Conservation (phyloP, 2,888 invertebrate genomes). For the Hirtodrosophila cameraria region DNA sequence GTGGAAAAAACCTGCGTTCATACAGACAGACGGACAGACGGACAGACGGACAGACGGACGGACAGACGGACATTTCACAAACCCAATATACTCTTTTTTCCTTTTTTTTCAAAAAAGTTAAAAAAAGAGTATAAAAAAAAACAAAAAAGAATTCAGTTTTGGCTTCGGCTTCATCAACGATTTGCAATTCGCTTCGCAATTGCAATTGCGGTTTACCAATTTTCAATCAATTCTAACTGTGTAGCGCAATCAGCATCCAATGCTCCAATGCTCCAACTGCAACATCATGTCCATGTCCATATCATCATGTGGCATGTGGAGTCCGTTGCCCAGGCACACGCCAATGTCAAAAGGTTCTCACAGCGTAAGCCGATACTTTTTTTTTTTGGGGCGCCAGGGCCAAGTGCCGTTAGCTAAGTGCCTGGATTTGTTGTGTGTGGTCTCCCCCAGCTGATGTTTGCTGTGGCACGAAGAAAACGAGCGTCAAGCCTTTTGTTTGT, state of each 20-base stretch:
- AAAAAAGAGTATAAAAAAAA: too few species aligned
- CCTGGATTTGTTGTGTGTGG: conserved; percentile 33
- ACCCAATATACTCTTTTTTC: too few species aligned
- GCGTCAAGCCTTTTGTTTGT: conserved; percentile 73
- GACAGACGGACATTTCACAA: too few species aligned
- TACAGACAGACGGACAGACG: too few species aligned
- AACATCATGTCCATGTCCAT: conserved; percentile 2
- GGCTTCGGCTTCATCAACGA: conserved; percentile 51
- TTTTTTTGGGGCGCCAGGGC: conserved; percentile 19
- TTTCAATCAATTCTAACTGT: conserved; percentile 76
- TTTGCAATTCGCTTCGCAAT: conserved; percentile 73
- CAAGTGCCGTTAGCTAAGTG: conserved; percentile 60
- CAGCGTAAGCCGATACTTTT: conserved; percentile 37
- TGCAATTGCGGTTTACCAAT: conserved; percentile 71
- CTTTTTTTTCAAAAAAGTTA: too few species aligned
- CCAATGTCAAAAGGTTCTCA: conserved; percentile 75
- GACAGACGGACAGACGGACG: too few species aligned
- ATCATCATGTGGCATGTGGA: conserved; percentile 22
- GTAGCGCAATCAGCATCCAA: conserved; percentile 49
- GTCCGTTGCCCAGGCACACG: conserved; percentile 62
- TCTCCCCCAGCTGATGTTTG: conserved; percentile 6
- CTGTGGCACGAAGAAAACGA: conserved; percentile 45
- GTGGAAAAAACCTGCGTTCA: too few species aligned
- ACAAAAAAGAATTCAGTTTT: conserved; percentile 32
- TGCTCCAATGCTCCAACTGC: background rate